Evolutionary conservation across 2,888 invertebrate species (phyloP).

Genomic region (Drosophila sordidula): DNA sequence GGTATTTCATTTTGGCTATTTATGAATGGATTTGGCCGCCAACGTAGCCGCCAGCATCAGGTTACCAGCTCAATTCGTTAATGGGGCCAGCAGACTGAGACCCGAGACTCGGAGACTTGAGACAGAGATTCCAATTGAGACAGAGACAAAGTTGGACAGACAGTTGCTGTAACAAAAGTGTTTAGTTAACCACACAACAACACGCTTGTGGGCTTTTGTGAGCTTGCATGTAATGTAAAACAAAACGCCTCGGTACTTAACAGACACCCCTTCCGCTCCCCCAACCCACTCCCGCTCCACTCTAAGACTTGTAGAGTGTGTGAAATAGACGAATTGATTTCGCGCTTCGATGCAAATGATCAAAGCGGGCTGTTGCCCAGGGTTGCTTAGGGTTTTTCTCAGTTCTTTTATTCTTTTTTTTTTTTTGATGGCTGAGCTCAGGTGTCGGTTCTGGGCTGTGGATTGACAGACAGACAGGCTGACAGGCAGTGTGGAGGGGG

Average conservation of each 20-base stretch:
- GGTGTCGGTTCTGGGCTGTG: conserved; percentile 43
- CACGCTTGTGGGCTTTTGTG: conserved; percentile 51
- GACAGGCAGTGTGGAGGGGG: conserved; percentile 19
- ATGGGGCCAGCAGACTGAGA: conserved; percentile 57
- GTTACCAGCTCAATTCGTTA: conserved; percentile 66
- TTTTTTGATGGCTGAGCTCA: conserved; percentile 41
- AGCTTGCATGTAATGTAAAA: conserved; percentile 63
- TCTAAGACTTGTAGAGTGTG: conserved; percentile 33
- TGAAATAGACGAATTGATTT: conserved; percentile 78
- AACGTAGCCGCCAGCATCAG: conserved; percentile 59
- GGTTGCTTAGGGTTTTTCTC: conserved; percentile 29
- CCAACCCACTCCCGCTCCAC: not conserved
- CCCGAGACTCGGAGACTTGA: conserved; percentile 12
- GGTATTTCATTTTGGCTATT: conserved; percentile 40
- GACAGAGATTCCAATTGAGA: conserved; percentile 30
- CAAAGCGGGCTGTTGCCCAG: conserved; percentile 62
- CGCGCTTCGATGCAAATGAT: conserved; percentile 76
- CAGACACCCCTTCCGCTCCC: not conserved
- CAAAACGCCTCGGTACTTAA: conserved; percentile 64
- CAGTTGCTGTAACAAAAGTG: conserved; percentile 55
- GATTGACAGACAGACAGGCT: conserved; percentile 45
- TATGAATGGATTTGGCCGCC: conserved; percentile 59
- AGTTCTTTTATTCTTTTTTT: not conserved
- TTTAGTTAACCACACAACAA: conserved; percentile 61
- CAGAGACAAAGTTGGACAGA: conserved; percentile 18